Percentiles rank a stretch among this genome's conserved stretches.
Conservation (phyloP, 2,797 vertebrate species). For the Macropus fuliginosus region DNA sequence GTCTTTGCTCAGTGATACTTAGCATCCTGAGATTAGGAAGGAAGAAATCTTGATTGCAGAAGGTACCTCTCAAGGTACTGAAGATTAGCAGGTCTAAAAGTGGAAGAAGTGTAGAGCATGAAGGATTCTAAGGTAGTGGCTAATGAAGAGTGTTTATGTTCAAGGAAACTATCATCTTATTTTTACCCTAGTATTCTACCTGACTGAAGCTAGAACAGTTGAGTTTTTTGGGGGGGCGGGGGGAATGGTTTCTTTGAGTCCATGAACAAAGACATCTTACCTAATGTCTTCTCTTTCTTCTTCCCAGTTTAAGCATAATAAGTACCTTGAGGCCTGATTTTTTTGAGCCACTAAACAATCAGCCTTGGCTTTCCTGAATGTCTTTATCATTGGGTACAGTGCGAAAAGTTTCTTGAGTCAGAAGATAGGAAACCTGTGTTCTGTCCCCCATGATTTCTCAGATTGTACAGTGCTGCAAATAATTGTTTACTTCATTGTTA, state of each 20-base stretch:
- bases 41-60: not conserved
- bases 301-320: not conserved
- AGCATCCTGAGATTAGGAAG: not conserved
- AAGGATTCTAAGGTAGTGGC: not conserved
- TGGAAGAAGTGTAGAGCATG: not conserved
- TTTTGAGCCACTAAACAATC: not conserved
- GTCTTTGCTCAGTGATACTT: not conserved
- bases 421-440: not conserved
- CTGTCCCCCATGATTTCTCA: not conserved
- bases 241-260: not conserved
- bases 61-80: not conserved
- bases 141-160: not conserved
- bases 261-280: not conserved
- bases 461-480: not conserved
- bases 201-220: not conserved
- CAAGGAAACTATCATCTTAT: not conserved
- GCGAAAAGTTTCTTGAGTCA: not conserved
- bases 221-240: too few relatives aligned
- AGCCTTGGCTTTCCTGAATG: not conserved
- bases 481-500: not conserved
- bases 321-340: not conserved
- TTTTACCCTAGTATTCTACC: not conserved
- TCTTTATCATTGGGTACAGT: not conserved
- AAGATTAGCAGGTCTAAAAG: not conserved
- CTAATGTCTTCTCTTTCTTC: not conserved